Conservation (phyloP, 2,113 vertebrate genomes). For the Malaclemys terrapin region DNA sequence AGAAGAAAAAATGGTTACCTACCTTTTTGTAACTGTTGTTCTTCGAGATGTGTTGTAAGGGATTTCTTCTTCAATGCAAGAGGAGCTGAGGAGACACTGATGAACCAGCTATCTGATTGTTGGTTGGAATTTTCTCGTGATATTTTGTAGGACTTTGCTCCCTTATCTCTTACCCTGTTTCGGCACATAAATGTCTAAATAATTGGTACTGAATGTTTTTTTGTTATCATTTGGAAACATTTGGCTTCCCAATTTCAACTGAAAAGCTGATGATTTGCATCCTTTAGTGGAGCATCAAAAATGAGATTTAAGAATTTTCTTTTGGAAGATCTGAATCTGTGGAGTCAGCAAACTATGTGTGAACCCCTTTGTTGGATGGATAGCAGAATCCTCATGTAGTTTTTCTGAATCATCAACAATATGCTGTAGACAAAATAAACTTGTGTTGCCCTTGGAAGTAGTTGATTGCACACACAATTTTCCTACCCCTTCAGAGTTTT, state of each 20-base stretch:
- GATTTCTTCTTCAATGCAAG: neutral
- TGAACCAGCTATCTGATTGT: neutral
- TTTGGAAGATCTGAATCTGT: neutral
- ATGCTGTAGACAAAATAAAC: neutral
- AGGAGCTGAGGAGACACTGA: neutral
- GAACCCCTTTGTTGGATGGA: neutral
- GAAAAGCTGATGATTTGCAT: neutral
- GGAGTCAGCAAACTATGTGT: neutral
- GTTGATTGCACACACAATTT: neutral
- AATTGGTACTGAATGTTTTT: neutral
- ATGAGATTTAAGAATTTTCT: neutral
- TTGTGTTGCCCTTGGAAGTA: neutral
- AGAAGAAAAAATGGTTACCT: too few species aligned
- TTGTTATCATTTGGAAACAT: neutral
- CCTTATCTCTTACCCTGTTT: neutral
- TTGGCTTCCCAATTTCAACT: neutral
- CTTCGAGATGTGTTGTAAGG: too few species aligned
- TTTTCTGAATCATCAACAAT: constrained; percentile 4
- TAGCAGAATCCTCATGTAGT: neutral
- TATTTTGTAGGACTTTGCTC: neutral
- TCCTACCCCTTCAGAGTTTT: neutral
- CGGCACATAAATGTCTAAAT: neutral
- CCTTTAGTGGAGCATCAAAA: neutral
- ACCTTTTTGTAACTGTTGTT: too few species aligned
- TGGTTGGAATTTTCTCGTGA: neutral